phyloP scores from a whole-genome alignment of 2,888 invertebrate species.

The Stratiomys singularior region DNA sequence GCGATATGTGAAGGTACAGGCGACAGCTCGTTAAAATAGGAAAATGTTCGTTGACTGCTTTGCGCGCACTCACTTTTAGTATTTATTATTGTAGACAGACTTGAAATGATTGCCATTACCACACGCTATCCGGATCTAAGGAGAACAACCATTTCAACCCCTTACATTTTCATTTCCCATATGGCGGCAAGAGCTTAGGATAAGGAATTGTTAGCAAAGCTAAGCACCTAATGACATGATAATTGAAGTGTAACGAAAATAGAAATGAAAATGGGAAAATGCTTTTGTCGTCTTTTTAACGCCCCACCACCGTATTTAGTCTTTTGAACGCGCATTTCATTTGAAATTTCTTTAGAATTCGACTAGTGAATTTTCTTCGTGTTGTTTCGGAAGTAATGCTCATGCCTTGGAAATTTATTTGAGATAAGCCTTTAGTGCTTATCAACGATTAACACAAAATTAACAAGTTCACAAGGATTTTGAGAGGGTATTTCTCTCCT shows the following conservation, averaged over 20 bases:
- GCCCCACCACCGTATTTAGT: too few species aligned
- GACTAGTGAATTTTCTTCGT: constrained; percentile 32
- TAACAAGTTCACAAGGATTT: neutral
- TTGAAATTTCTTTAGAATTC: constrained; percentile 32
- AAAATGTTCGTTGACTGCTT: neutral
- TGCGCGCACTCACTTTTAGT: constrained; percentile 3
- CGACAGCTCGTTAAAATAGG: constrained; percentile 30
- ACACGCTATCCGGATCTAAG: constrained; percentile 29
- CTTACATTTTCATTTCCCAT: neutral
- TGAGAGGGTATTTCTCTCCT: too few species aligned
- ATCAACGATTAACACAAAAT: neutral
- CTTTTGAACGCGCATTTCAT: neutral
- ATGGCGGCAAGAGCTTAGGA: neutral
- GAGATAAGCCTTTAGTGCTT: neutral
- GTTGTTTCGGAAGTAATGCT: constrained; percentile 34
- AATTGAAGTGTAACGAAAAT: constrained; percentile 36
- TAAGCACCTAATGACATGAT: constrained; percentile 47
- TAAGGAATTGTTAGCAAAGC: constrained; percentile 36
- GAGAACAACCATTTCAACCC: neutral
- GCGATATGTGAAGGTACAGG: neutral
- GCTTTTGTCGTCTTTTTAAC: neutral
- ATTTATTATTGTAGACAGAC: neutral
- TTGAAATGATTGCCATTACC: neutral
- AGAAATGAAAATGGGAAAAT: neutral
- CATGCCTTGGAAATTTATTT: constrained; percentile 18